phyloP scores from a whole-genome alignment of 2,888 invertebrate genomes.

The Elegia similella region DNA sequence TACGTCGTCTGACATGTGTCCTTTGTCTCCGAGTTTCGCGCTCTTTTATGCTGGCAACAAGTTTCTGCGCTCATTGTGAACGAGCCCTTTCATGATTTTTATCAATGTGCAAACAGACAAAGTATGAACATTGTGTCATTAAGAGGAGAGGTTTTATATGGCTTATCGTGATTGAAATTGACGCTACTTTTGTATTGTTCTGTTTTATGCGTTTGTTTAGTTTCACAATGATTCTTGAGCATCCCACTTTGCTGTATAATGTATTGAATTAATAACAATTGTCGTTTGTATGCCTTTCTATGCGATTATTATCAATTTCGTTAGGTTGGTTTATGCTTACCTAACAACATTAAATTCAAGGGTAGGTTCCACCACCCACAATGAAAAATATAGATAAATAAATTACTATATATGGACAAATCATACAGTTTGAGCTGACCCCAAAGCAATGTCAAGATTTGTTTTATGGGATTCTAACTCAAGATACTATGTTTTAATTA shows the following conservation, averaged over 20 bases:
- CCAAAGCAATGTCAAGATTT: too few relatives aligned
- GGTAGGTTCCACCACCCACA: too few relatives aligned
- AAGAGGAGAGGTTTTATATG: conserved; percentile 15
- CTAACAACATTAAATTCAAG: too few relatives aligned
- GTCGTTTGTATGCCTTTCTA: too few relatives aligned
- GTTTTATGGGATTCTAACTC: too few relatives aligned
- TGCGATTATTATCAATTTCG: too few relatives aligned
- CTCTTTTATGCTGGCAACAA: conserved; percentile 60
- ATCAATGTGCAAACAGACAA: conserved; percentile 19
- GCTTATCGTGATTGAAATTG: conserved; percentile 12
- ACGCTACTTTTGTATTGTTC: conserved; percentile 6
- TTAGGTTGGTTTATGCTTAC: too few relatives aligned
- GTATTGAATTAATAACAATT: not conserved
- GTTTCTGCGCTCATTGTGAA: conserved; percentile 39
- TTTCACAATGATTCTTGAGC: conserved; percentile 6
- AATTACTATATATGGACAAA: too few relatives aligned
- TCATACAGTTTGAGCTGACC: too few relatives aligned
- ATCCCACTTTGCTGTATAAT: not conserved
- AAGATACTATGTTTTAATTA: too few relatives aligned
- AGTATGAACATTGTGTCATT: conserved; percentile 17
- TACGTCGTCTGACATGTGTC: conserved; percentile 61
- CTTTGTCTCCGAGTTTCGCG: conserved; percentile 58
- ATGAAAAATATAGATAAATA: too few relatives aligned
- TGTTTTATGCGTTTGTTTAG: not conserved
- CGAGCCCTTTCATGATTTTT: conserved; percentile 27